Conservation (phyloP, 2,113 vertebrate species). For the Carlito syrichta region DNA sequence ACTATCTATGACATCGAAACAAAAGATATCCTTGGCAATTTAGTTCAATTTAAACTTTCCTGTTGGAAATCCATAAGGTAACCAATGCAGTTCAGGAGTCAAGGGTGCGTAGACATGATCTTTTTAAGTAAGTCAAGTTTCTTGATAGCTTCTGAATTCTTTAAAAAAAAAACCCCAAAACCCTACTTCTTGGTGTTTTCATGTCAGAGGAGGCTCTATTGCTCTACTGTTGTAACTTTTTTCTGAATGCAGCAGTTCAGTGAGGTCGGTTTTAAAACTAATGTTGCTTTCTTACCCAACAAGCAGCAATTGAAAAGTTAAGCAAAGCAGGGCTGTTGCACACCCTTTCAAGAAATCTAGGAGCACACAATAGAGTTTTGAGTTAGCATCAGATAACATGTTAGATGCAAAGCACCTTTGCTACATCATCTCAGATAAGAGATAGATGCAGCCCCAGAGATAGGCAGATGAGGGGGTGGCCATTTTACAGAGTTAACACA, state of each 20-base stretch:
- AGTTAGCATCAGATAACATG: not conserved
- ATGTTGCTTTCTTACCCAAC: not conserved
- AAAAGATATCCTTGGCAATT: not conserved
- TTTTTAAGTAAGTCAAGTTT: not conserved
- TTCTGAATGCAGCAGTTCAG: not conserved
- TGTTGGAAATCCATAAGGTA: not conserved
- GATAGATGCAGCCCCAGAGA: not conserved
- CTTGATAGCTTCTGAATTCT: not conserved
- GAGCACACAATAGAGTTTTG: not conserved
- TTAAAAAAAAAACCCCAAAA: too few relatives aligned
- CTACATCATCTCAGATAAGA: not conserved
- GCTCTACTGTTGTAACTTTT: not conserved
- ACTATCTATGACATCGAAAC: not conserved
- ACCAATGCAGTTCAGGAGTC: not conserved
- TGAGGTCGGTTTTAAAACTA: not conserved
- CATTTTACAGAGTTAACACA: not conserved
- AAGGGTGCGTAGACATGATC: not conserved
- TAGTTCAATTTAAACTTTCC: not conserved
- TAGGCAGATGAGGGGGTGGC: not conserved
- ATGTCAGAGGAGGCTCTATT: not conserved
- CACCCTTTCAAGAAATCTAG: not conserved
- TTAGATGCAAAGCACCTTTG: not conserved
- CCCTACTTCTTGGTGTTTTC: not conserved
- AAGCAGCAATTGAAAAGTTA: not conserved
- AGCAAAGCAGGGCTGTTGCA: not conserved